phyloP scores from a whole-genome alignment of 2,797 vertebrate genomes.

The Pogonophryne albipinna region DNA sequence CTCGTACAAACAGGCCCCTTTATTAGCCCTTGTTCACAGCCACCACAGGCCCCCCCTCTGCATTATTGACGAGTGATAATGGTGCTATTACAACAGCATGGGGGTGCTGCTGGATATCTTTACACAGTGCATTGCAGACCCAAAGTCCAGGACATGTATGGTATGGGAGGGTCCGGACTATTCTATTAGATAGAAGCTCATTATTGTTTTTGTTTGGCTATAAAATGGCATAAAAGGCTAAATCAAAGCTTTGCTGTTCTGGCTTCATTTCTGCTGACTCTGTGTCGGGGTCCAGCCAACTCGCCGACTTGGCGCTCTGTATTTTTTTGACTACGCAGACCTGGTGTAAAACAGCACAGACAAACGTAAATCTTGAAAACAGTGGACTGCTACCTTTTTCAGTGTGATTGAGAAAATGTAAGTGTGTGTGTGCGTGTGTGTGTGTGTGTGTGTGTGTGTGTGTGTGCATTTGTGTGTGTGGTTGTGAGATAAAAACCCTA shows the following conservation, averaged over 20 bases:
- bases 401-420: background rate
- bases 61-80: slow-evolving; percentile 93
- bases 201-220: slow-evolving; percentile 7
- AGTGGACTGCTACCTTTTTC: slow-evolving; percentile 25
- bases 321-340: slow-evolving; percentile 35
- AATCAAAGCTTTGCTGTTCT: slow-evolving; percentile 7
- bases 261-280: slow-evolving; percentile 52
- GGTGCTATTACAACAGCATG: slow-evolving; percentile 84
- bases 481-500: background rate
- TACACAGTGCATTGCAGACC: slow-evolving; percentile 76
- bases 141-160: background rate
- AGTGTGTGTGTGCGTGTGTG: background rate
- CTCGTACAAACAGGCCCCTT: slow-evolving; percentile 85
- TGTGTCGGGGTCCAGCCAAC: slow-evolving; percentile 37
- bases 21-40: slow-evolving; percentile 76
- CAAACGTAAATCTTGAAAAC: slow-evolving; percentile 44
- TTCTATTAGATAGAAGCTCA: slow-evolving; percentile 10
- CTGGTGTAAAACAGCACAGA: slow-evolving; percentile 2
- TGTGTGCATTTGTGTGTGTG: slow-evolving; percentile 4
- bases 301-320: slow-evolving; percentile 3
- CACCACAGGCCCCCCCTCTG: slow-evolving; percentile 77
- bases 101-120: slow-evolving; percentile 82
- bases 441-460: slow-evolving; percentile 15
- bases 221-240: background rate
- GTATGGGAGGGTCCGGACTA: background rate